Conservation (phyloP, 1,140 invertebrate genomes). For the Tigriopus japonicus region DNA sequence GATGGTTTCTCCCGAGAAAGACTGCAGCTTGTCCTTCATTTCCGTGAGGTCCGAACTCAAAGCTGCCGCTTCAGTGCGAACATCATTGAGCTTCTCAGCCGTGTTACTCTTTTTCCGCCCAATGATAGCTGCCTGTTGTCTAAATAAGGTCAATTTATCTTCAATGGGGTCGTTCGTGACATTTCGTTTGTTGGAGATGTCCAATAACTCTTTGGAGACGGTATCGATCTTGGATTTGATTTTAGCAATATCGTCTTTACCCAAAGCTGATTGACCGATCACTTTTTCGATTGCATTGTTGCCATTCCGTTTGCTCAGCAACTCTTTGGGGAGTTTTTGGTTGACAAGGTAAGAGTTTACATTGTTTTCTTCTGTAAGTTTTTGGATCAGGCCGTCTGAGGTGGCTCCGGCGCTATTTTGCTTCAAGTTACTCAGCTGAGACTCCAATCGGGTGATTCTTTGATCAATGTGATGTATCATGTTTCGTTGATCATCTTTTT, state of each 20-base stretch:
- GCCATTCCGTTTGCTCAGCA: slow-evolving; percentile 37
- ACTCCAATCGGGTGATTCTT: slow-evolving; percentile 31
- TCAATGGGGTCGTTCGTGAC: slow-evolving; percentile 31
- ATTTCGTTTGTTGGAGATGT: slow-evolving; percentile 31
- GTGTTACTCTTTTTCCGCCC: slow-evolving; percentile 51
- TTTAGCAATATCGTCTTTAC: slow-evolving; percentile 42
- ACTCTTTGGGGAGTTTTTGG: slow-evolving; percentile 56
- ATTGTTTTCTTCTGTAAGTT: slow-evolving; percentile 53
- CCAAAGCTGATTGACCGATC: slow-evolving; percentile 41
- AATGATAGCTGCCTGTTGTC: slow-evolving; percentile 61
- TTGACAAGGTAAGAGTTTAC: slow-evolving; percentile 51
- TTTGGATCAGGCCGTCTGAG: slow-evolving; percentile 38
- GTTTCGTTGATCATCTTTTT: slow-evolving; percentile 37
- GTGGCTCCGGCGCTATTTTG: slow-evolving; percentile 34
- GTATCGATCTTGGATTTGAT: slow-evolving; percentile 38
- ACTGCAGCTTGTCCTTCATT: slow-evolving; percentile 30
- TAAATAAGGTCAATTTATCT: slow-evolving; percentile 58
- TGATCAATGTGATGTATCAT: slow-evolving; percentile 34
- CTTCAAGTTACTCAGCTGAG: slow-evolving; percentile 35
- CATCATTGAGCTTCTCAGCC: slow-evolving; percentile 44
- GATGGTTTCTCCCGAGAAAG: slow-evolving; percentile 35
- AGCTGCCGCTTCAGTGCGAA: slow-evolving; percentile 37
- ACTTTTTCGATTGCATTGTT: slow-evolving; percentile 46
- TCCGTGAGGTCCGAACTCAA: slow-evolving; percentile 34
- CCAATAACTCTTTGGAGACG: slow-evolving; percentile 29